A percentile compares a stretch with the other conserved stretches of the same genome.
phyloP scores from a whole-genome alignment of 2,888 invertebrate species.

The Gryllus longicercus region DNA sequence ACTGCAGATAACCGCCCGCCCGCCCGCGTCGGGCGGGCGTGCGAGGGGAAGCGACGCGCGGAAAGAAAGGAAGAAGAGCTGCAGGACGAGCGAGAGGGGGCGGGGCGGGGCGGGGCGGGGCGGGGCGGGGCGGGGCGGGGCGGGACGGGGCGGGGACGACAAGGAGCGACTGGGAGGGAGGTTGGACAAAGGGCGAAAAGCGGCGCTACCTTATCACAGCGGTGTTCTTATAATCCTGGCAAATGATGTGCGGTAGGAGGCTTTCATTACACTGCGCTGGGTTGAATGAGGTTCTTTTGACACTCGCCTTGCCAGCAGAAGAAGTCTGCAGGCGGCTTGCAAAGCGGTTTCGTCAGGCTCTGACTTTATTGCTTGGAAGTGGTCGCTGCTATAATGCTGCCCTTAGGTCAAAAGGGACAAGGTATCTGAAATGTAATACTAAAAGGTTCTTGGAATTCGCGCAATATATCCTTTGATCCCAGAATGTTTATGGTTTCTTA shows the following conservation, averaged over 20 bases:
- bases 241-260: neutral
- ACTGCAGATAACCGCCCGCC: neutral
- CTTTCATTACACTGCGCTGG: neutral
- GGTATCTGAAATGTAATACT: no score
- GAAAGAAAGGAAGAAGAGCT: neutral
- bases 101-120: neutral
- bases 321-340: no score
- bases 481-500: no score
- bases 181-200: neutral
- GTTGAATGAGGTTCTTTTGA: no score
- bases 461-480: no score
- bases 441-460: no score
- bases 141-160: neutral
- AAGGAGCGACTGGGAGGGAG: neutral
- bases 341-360: no score
- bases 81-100: neutral
- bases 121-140: neutral
- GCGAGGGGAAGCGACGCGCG: neutral
- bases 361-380: no score
- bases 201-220: neutral
- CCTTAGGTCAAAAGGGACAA: no score
- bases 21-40: neutral
- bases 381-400: no score
- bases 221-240: conserved; percentile 17
- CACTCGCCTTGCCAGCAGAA: no score